Base-by-base conservation (phyloP, 2,888 invertebrate species). In the Keiferia lycopersicella region DNA sequence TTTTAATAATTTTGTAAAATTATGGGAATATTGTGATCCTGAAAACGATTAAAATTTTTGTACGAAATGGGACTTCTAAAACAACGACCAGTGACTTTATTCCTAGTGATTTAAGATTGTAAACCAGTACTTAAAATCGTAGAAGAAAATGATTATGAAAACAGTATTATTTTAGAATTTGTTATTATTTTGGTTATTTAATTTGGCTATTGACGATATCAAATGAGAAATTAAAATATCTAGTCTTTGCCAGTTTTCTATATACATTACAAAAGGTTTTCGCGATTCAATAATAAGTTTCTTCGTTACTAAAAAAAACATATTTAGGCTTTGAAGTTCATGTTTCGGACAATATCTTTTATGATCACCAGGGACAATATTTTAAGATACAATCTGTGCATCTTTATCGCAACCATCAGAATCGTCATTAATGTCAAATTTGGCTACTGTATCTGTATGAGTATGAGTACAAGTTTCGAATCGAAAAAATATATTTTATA, bases 401-500 rank as follows among this genome's bases (percentile, higher is more conserved):
- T 14, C 22, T 60, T 60, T 60, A 60, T 60, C 60, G 51, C 26
- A 20, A 45, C 63, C 11, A 51, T 50, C 16, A 30, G 16, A 41
- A 26, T 41, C 57, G 58, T 67, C 64, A 66, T 68, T 61, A 67
- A 66, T 65, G 70, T 73, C 73, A 68, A 67, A 67, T 68, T 70
- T 68, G 66, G 71, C 70, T 68, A 66, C 68, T 68, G 68, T 68
- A 61, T 66, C n/a, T 16, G 51, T 26, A 26, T 4, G 51, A n/a
- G n/a, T n/a, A n/a, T n/a, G 26, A 61, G 34, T 30, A 53, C 16
- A 22, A 63, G 65, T 59, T 62, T 62, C 63, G 51, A 65, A 74
- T 56, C 76, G 75, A 84, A 86, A 85, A 82, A 82, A 83, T 85
- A 84, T 86, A 87, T 88, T 88, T 6, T 86, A 87, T 88, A 89